Conservation (phyloP, 2,113 vertebrate species). For the Rynchops niger region DNA sequence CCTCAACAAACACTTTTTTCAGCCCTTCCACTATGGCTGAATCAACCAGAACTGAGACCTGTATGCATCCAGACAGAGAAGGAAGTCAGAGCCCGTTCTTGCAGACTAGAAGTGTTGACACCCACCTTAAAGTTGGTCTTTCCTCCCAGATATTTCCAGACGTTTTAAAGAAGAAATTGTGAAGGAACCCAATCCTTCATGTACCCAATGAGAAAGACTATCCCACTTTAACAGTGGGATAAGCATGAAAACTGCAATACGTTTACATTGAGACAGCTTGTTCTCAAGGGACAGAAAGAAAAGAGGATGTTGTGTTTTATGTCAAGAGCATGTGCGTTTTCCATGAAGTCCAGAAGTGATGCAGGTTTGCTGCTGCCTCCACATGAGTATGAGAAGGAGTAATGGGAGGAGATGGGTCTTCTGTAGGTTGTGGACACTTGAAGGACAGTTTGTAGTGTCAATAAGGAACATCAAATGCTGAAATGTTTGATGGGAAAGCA, state of each 20-base stretch:
- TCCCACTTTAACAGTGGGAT: neutral
- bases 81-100: neutral
- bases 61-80: neutral
- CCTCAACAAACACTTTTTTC: neutral
- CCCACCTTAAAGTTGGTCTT: neutral
- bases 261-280: neutral
- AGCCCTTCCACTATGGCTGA: neutral
- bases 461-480: neutral
- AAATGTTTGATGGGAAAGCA: neutral
- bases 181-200: neutral
- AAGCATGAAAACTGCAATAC: neutral
- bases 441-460: neutral
- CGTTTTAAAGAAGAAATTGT: neutral
- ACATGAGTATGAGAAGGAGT: neutral
- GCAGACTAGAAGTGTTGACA: neutral
- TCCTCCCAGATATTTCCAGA: neutral
- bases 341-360: neutral
- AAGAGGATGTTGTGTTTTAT: neutral
- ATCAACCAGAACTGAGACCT: neutral
- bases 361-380: neutral
- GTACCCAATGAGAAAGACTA: neutral
- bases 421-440: neutral
- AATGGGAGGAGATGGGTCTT: neutral
- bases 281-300: neutral
- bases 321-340: neutral